A percentile compares a stretch with the other conserved stretches of the same genome.
Evolutionary conservation across 1,140 invertebrate genomes (phyloP).

Genomic region (Gryllus bimaculatus): DNA sequence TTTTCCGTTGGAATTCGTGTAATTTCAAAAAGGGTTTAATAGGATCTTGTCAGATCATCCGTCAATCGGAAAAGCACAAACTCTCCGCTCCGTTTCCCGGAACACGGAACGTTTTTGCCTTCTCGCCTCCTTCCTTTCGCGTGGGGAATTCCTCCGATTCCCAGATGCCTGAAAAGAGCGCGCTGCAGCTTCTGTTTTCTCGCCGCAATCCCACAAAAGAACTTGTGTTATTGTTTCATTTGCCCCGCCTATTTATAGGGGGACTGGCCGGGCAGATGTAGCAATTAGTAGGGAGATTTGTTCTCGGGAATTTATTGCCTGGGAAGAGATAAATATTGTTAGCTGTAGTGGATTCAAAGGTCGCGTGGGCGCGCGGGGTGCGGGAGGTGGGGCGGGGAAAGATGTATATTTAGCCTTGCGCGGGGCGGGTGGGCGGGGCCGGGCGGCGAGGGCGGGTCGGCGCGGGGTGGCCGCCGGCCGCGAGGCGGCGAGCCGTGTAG

Average conservation of each 20-base stretch:
- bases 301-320: not conserved
- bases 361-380: not conserved
- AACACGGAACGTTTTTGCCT: no score
- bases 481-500: no score
- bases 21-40: not conserved
- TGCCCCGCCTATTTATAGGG: not conserved
- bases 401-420: not conserved
- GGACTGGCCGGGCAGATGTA: not conserved
- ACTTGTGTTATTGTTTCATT: constrained; percentile 1
- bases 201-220: not conserved
- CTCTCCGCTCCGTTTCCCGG: no score
- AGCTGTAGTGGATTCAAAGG: not conserved
- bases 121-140: not conserved
- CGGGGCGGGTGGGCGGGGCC: no score
- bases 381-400: not conserved
- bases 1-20: not conserved
- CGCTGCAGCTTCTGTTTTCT: not conserved
- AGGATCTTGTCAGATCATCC: not conserved
- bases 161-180: not conserved
- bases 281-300: not conserved
- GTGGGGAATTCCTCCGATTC: not conserved
- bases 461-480: no score
- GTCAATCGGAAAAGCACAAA: not conserved
- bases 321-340: not conserved
- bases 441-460: no score